Conservation (phyloP, 2,888 invertebrate species). For the Phyllotreta cruciferae region DNA sequence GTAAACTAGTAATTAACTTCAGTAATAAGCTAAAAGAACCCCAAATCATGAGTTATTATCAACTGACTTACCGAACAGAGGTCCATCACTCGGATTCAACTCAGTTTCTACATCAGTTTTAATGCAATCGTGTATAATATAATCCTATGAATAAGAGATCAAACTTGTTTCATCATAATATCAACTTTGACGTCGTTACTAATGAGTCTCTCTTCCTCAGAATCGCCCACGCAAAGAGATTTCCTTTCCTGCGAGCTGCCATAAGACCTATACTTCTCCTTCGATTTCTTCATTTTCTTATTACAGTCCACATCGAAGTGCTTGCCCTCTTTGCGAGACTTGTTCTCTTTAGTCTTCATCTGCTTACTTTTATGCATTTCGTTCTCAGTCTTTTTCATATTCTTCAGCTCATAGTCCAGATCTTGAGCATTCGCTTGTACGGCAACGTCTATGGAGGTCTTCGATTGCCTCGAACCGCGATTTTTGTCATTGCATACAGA, state of each 20-base stretch:
- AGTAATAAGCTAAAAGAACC: too few relatives aligned
- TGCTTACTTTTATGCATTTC: slow-evolving; percentile 49
- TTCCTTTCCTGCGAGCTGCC: slow-evolving; percentile 49
- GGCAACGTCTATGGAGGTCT: slow-evolving; percentile 65
- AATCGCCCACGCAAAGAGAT: slow-evolving; percentile 40
- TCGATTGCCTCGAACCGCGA: slow-evolving; percentile 59
- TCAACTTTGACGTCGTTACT: slow-evolving; percentile 31
- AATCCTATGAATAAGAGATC: background rate
- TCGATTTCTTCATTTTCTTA: slow-evolving; percentile 46
- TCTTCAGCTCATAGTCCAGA: slow-evolving; percentile 50
- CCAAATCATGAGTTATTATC: too few relatives aligned
- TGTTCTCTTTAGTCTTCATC: slow-evolving; percentile 50
- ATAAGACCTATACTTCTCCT: slow-evolving; percentile 48
- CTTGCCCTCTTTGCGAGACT: slow-evolving; percentile 41
- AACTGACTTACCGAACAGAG: too few relatives aligned
- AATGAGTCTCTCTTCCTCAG: slow-evolving; percentile 39
- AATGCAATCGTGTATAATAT: too few relatives aligned
- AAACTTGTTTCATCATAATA: slow-evolving; percentile 29
- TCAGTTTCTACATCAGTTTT: too few relatives aligned
- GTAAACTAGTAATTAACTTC: too few relatives aligned
- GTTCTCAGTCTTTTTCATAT: slow-evolving; percentile 43
- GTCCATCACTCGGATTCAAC: too few relatives aligned
- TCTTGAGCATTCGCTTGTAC: slow-evolving; percentile 67
- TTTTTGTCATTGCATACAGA: slow-evolving; percentile 56
- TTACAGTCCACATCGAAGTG: slow-evolving; percentile 38